Conservation (phyloP, 2,113 vertebrate genomes). For the Chauna torquata region DNA sequence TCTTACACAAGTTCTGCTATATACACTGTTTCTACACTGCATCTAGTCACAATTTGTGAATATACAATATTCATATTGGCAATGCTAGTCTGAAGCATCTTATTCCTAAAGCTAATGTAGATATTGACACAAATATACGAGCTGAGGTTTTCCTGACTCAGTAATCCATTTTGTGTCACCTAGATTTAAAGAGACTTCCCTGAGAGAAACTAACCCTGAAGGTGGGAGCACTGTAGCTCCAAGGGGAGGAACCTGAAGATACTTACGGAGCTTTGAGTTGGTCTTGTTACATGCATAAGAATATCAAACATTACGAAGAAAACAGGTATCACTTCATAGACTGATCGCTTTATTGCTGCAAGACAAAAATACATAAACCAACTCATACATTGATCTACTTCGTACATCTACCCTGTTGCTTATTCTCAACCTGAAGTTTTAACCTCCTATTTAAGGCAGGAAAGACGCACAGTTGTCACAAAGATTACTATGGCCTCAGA, state of each 20-base stretch:
- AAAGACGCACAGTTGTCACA: background rate
- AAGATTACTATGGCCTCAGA: background rate
- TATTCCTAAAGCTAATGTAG: background rate
- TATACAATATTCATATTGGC: background rate
- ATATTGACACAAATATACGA: accelerated
- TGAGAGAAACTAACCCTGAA: background rate
- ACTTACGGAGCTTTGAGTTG: background rate
- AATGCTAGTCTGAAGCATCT: background rate
- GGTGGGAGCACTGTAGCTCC: background rate
- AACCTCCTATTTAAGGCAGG: background rate
- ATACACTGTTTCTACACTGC: background rate
- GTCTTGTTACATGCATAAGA: background rate
- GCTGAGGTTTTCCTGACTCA: background rate
- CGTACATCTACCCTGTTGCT: background rate
- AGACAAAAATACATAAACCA: background rate
- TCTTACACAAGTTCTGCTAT: background rate
- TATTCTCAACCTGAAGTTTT: background rate
- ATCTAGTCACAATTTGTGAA: background rate
- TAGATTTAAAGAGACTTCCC: background rate
- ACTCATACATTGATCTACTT: background rate
- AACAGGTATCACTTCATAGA: background rate
- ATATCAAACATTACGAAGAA: background rate
- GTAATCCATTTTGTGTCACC: background rate
- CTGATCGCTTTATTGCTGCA: background rate
- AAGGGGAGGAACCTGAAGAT: background rate